Evolutionary conservation across 1,140 invertebrate species (phyloP).

Genomic region (Chymomyza costata): DNA sequence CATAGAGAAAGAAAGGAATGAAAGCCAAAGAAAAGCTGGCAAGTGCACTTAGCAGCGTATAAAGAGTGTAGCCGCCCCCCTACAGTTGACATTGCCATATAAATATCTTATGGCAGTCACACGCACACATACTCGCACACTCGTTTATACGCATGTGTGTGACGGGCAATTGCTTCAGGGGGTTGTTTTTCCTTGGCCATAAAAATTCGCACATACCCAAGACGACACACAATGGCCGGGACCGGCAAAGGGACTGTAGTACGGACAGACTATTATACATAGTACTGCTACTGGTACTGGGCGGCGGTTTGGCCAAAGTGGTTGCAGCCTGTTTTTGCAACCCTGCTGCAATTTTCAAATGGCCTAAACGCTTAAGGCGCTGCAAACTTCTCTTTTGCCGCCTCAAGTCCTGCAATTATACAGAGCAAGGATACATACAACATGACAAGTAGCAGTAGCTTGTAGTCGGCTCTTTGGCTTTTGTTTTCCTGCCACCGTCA

Average conservation of each 20-base stretch:
- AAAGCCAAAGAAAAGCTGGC: conserved; percentile 55
- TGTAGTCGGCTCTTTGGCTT: too few relatives aligned
- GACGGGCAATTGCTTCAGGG: conserved; percentile 46
- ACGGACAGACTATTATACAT: neutral
- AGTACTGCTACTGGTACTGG: conserved; percentile 1
- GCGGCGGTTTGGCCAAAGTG: conserved; percentile 40
- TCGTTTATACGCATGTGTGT: conserved; percentile 14
- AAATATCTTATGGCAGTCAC: too few relatives aligned
- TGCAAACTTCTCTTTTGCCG: conserved; percentile 17
- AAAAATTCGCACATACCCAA: conserved; percentile 65
- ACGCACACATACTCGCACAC: conserved; percentile 20
- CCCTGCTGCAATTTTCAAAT: conserved; percentile 67
- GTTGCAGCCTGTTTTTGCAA: conserved; percentile 32
- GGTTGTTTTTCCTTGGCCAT: conserved; percentile 64
- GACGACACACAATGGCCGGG: conserved; percentile 44
- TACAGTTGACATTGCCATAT: conserved; percentile 66
- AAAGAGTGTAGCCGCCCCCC: conserved; percentile 63
- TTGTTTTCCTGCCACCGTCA: conserved; percentile 29
- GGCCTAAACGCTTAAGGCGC: conserved; percentile 67
- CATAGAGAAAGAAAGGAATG: conserved; percentile 15
- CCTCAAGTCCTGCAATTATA: conserved; percentile 38
- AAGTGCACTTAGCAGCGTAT: conserved; percentile 70
- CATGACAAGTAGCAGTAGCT: conserved; percentile 16
- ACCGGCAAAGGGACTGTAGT: neutral
- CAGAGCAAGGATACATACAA: conserved; percentile 27